Evolutionary conservation across 2,888 invertebrate genomes (phyloP).

Genomic region (Phyllotreta cruciferae): DNA sequence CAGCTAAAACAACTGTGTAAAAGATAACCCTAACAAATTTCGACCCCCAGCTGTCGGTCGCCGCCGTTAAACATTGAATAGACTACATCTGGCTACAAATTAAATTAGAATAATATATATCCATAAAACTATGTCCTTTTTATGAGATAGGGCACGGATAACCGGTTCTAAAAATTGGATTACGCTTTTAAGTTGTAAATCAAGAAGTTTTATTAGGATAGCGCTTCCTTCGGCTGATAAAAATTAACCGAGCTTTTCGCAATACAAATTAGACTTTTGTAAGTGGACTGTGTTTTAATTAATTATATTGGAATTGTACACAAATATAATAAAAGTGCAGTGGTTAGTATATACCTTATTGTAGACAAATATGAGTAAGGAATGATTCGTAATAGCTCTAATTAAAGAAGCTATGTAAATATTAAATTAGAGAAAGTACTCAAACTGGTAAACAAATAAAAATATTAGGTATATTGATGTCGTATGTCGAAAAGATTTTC

Average conservation of each 20-base stretch:
- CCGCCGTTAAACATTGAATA: constrained; percentile 23
- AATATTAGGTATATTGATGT: too few species aligned
- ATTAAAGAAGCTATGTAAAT: constrained; percentile 2
- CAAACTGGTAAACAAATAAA: too few species aligned
- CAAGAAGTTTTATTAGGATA: constrained; percentile 28
- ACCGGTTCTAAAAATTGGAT: constrained; percentile 36
- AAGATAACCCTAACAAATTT: constrained; percentile 23
- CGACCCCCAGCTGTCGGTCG: constrained; percentile 18
- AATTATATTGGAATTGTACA: constrained; percentile 13
- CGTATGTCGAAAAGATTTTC: too few species aligned
- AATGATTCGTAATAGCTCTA: constrained; percentile 8
- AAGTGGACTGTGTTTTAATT: too few species aligned
- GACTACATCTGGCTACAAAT: constrained; percentile 37
- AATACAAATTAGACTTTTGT: too few species aligned
- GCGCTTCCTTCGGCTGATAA: constrained; percentile 6
- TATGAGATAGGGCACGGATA: constrained; percentile 1
- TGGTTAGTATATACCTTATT: constrained; percentile 1
- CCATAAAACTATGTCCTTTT: constrained; percentile 34
- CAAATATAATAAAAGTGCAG: constrained; percentile 1
- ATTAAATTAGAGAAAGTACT: too few species aligned
- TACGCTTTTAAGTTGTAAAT: constrained; percentile 35
- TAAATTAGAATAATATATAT: constrained; percentile 41
- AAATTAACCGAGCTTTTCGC: too few species aligned
- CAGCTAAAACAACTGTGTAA: constrained; percentile 16
- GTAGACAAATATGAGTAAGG: not conserved